Percentiles rank a stretch among this genome's conserved stretches.
Evolutionary conservation across 2,888 invertebrate genomes (phyloP).

Genomic region (Brassicogethes aeneus): DNA sequence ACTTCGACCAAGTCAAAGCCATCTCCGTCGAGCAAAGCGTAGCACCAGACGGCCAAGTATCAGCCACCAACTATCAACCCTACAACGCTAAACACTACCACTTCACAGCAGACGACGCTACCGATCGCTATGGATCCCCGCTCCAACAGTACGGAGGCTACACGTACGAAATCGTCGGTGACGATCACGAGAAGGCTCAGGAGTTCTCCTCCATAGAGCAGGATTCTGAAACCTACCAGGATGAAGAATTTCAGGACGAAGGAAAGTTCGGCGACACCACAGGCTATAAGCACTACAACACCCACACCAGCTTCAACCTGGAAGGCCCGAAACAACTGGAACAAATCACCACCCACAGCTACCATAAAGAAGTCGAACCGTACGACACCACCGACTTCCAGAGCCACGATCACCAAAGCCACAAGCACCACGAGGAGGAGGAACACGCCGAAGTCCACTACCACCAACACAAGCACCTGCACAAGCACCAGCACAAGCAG

Average conservation of each 20-base stretch:
- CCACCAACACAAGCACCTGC: constrained; percentile 19
- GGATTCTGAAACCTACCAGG: constrained; percentile 8
- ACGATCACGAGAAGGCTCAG: background rate
- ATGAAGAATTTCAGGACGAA: constrained; percentile 9
- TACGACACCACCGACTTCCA: constrained; percentile 20
- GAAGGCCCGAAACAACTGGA: constrained; percentile 28
- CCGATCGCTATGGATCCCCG: constrained; percentile 2
- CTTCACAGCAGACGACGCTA: constrained; percentile 5
- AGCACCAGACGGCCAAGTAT: constrained; percentile 7
- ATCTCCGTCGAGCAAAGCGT: constrained; percentile 10
- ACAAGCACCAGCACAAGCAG: constrained; percentile 19
- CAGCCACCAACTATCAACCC: constrained; percentile 13
- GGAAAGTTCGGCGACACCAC: constrained; percentile 13
- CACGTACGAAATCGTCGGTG: background rate
- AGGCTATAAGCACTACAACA: constrained; percentile 23
- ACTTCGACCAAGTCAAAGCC: background rate
- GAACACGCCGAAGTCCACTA: constrained; percentile 22
- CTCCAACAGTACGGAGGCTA: background rate
- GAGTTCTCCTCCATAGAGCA: constrained; percentile 7
- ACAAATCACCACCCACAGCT: constrained; percentile 25
- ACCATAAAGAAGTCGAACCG: constrained; percentile 25
- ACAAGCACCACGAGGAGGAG: constrained; percentile 17
- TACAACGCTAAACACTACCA: constrained; percentile 7
- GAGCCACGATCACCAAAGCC: constrained; percentile 12
- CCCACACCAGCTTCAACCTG: constrained; percentile 20